Base-by-base conservation (phyloP, 2,797 vertebrate species). In the Rhynchotus rufescens region DNA sequence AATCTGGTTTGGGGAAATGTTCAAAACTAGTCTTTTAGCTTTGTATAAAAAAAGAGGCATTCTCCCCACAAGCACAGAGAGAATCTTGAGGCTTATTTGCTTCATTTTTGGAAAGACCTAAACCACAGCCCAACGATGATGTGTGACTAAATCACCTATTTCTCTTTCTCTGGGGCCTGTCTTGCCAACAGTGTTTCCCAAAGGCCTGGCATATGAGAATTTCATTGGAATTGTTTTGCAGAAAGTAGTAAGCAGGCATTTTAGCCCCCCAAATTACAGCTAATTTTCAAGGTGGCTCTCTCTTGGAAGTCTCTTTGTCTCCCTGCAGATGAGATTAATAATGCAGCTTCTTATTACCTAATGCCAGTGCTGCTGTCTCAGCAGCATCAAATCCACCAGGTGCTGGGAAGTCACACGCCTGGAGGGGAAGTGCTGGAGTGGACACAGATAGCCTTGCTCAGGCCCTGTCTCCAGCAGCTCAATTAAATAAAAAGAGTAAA, bases 401-500 rank as follows among this genome's bases (percentile, higher is more conserved):
- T 79, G 83, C 91, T 79, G 52, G 80, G 68, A 92, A 93, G 66
- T 23, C 81, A 40, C 4, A 0, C n/a, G 47, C 32, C 71, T 59
- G 81, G 26, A 90, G 28, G 28, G 69, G 80, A 90, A 38, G 42
- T 20, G 45, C 68, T 59, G 66, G 72, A 49, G 65, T 79, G 86
- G 80, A 44, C 80, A 60, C 20, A 8, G 69, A 10, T 12, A 74
- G 28, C 47, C 62, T 60, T 3, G 0, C 51, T 10, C 45, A 71
- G 73, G 36, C n/a, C 62, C 81, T 61, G 34, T 75, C 84, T 91
- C 67, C 62, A 91, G 16, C 65, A 80, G 52, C 69, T 80, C 66
- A 44, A 67, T 91, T 92, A 86, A 83, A 81, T 80, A 77, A 86
- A 90, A 91, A 66, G 51, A 64, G 60, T 92, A 89, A 93, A 94